A percentile compares a stretch with the other conserved stretches of the same genome.
Conservation (phyloP, 1,140 invertebrate species). For the Plodia interpunctella region DNA sequence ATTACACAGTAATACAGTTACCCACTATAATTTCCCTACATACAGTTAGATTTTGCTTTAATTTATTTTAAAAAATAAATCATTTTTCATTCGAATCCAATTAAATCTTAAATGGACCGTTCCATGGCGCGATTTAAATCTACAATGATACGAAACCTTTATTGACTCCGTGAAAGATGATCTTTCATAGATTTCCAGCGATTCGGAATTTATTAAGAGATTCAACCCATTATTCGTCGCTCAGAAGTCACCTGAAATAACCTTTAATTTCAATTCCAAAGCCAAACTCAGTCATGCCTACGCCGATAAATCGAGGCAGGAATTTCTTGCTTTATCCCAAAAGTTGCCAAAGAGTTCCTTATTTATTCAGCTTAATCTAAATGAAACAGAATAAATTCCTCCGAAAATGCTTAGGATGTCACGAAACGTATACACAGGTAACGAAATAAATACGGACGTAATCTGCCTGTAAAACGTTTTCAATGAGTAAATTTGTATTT, state of each 20-base stretch:
- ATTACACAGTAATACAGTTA: too few relatives aligned
- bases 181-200: too few relatives aligned
- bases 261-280: constrained; percentile 3
- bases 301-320: neutral
- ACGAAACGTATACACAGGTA: constrained; percentile 24
- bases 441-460: constrained; percentile 38
- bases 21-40: too few relatives aligned
- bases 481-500: constrained; percentile 55
- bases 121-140: too few relatives aligned
- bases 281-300: neutral
- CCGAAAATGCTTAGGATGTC: constrained; percentile 17
- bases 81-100: too few relatives aligned
- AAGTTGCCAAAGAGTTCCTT: constrained; percentile 7
- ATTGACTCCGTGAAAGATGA: too few relatives aligned
- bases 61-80: too few relatives aligned
- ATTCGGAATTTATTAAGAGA: too few relatives aligned
- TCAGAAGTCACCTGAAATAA: neutral
- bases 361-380: constrained; percentile 13
- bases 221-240: too few relatives aligned
- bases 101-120: too few relatives aligned
- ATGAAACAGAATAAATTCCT: constrained; percentile 20
- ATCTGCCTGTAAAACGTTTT: constrained; percentile 45
- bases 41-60: too few relatives aligned
- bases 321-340: constrained; percentile 5
- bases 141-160: too few relatives aligned